Base-by-base conservation (phyloP, 2,888 invertebrate genomes). In the Yponomeuta plumbellus region DNA sequence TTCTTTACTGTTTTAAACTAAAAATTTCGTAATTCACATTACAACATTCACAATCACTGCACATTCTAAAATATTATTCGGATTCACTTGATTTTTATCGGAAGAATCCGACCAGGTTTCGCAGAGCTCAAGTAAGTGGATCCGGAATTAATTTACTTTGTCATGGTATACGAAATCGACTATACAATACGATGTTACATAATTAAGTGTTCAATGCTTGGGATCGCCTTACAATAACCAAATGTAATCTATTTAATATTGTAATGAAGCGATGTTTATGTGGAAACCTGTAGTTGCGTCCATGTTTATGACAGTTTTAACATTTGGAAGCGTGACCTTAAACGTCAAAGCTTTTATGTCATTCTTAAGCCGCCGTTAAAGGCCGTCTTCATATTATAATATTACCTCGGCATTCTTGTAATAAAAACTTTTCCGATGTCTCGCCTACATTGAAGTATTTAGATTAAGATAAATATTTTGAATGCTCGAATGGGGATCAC, bases 301-400 rank as follows among this genome's bases (percentile, higher is more conserved):
- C 1, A 52, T 52, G 17, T 52, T 52, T 52, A 52, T 52, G 13
- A 44, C 10, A 44, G 17, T 52, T 13, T 52, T 52, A 17, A 52
- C 13, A 13, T 17, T 52, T 52, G 13, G 44, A 52, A 52, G 44
- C 13, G 44, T 52, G 44, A 52, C 44, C 44, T 52, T 52, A 52
- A 17, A 34, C 5, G 34, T 17, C 44, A 17, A 17, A 52, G 44
- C 10, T 52, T 26, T 34, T 34, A 34, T 1, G 34, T 34, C 10
- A 17, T 52, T 17, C 65, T 65, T 62, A 21, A 57, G n/a, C 13
- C 34, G 17, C 66, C 26, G 39, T 20, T 61, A 59, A 59, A 59
- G 11, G 21, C 59, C 59, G 22, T 59, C 59, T 59, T 22, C 59
- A 10, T 4, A 59, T 59, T 59, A 59, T 59, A 59, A 59, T 59